Base-by-base conservation (phyloP, 2,888 invertebrate genomes). In the Polyploca ridens region DNA sequence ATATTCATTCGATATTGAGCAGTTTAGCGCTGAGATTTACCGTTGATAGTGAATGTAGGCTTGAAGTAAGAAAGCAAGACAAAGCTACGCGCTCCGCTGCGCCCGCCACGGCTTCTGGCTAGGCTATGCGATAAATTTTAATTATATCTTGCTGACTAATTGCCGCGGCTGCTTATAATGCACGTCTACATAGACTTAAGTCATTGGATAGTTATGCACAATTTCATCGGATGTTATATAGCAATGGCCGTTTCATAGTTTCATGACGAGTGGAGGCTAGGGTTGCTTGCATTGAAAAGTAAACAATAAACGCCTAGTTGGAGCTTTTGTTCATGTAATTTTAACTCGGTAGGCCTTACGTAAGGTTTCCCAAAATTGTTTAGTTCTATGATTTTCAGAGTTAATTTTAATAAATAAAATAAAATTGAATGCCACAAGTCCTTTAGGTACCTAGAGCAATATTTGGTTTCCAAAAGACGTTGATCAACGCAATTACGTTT, bases 91-190 rank as follows among this genome's bases (percentile, higher is more conserved):
- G 88, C 79, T 85, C 81, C 75, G 84, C 72, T 81, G 84, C 65
- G 76, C 54, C 80, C 83, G 85, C 83, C 81, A 84, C 85, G 82
- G 79, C 81, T 73, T 70, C 70, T 84, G 82, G 78, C 74, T 83
- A 83, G 78, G 79, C 85, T 86, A 77, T 74, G 84, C 84, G 88
- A 89, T 90, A 88, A 87, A 86, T 84, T 87, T 86, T 90, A 90
- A 90, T 90, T 90, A 86, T 82, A 82, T 77, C 80, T 82, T 82
- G 77, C 81, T 84, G 82, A 81, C 80, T 87, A 89, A 86, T 87
- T 86, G 86, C 77, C 64, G 67, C 67, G 72, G 68, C 76, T 71
- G 72, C 75, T 78, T 78, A 82, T 81, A 85, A 83, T 76, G 72
- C 72, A 71, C 68, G 62, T 67, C 65, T 69, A 75, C 76, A 75